A percentile compares a stretch with the other conserved stretches of the same genome.
Evolutionary conservation across 2,888 invertebrate genomes (phyloP).

Genomic region (Drosophila dives): DNA sequence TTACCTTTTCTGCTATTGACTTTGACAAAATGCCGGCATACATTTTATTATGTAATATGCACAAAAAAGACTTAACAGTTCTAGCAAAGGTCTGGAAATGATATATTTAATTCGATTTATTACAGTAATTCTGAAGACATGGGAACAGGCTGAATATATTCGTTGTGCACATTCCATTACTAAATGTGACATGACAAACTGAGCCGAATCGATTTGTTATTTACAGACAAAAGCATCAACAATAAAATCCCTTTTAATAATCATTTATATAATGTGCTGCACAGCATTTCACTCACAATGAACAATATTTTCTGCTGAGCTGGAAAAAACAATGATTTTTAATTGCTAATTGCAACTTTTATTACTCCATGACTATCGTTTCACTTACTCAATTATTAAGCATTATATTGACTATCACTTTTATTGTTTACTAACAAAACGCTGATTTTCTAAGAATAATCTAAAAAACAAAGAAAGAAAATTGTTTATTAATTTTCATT

Average conservation of each 20-base stretch:
- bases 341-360: background rate
- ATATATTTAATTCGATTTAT: slow-evolving; percentile 63
- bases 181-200: slow-evolving; percentile 7
- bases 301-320: background rate
- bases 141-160: background rate
- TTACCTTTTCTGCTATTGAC: slow-evolving; percentile 57
- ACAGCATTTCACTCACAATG: background rate
- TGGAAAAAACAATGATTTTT: background rate
- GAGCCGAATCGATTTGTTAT: background rate
- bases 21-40: slow-evolving; percentile 68
- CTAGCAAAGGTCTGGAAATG: slow-evolving; percentile 24
- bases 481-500: slow-evolving; percentile 16
- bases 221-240: background rate
- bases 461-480: background rate
- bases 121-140: slow-evolving; percentile 27
- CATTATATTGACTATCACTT: background rate
- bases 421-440: background rate
- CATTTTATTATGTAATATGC: slow-evolving; percentile 43
- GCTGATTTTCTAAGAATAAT: background rate
- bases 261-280: background rate
- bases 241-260: background rate
- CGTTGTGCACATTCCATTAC: background rate
- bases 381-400: background rate
- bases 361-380: background rate
- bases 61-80: slow-evolving; percentile 36